A percentile compares a stretch with the other conserved stretches of the same genome.
These are phyloP conservation scores for Mantis religiosa DNA, from an alignment of 2,888 invertebrate species.

Conservation along the genomic window DNA sequence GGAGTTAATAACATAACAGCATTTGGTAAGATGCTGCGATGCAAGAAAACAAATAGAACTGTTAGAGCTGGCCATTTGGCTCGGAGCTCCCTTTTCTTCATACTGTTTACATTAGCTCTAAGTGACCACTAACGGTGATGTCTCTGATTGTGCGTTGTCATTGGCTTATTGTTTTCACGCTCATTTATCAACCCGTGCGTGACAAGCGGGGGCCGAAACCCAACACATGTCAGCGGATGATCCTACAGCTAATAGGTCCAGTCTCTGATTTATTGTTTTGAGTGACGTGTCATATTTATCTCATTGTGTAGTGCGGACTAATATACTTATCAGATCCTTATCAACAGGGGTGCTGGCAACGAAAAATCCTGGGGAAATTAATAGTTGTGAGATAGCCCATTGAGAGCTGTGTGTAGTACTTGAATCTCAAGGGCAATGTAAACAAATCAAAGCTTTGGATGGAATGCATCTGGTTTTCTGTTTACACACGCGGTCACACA, in stretches of 20 bases:
- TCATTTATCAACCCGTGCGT: neutral
- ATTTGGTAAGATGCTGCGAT: neutral
- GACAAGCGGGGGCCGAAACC: neutral
- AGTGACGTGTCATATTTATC: neutral
- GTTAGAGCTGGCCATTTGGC: neutral
- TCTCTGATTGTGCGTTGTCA: neutral
- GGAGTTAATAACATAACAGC: neutral
- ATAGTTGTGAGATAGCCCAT: neutral
- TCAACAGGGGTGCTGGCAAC: neutral
- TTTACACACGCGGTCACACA: neutral
- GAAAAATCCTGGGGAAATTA: neutral
- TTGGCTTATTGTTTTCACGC: neutral
- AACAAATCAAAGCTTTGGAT: neutral
- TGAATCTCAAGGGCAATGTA: neutral
- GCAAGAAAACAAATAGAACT: neutral
- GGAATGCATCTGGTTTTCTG: neutral
- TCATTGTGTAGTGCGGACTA: neutral
- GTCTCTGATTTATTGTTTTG: neutral
- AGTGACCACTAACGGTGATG: neutral
- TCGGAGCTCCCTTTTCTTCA: neutral
- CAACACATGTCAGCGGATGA: neutral
- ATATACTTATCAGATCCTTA: neutral
- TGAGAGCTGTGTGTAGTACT: neutral
- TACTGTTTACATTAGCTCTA: neutral
- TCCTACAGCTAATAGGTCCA: neutral